Evolutionary conservation across 2,113 vertebrate species (phyloP).

Genomic region (Charina bottae): DNA sequence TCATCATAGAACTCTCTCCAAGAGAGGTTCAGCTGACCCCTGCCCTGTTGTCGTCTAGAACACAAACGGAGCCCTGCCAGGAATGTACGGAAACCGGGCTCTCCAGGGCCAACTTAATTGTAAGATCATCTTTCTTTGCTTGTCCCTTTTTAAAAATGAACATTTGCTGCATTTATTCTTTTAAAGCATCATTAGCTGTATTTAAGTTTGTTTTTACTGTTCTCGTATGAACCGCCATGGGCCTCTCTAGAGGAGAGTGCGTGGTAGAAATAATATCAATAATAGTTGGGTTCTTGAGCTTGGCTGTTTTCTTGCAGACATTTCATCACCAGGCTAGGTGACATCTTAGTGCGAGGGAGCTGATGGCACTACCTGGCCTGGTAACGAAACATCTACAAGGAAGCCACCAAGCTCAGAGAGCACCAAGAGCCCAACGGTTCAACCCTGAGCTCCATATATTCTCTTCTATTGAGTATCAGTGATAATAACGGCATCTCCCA

Average conservation of each 20-base stretch:
- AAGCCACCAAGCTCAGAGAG: not conserved
- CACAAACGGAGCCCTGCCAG: not conserved
- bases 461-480: not conserved
- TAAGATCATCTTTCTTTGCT: not conserved
- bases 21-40: not conserved
- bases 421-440: not conserved
- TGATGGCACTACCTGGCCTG: not conserved
- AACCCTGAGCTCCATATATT: not conserved
- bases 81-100: not conserved
- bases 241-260: no score
- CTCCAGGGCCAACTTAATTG: not conserved
- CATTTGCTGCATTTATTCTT: not conserved
- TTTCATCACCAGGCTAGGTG: no score
- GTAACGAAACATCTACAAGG: not conserved
- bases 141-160: not conserved
- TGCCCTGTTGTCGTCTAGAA: not conserved
- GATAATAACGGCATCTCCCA: not conserved
- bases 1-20: not conserved
- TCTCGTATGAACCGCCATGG: not conserved
- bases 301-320: no score
- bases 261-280: no score
- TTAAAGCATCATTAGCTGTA: not conserved
- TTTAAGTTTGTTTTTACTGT: not conserved
- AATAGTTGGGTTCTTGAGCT: no score
- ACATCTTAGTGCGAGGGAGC: not conserved